These are phyloP conservation scores for Pegoplata infirma DNA, from an alignment of 2,888 invertebrate species.

Conservation along the genomic window DNA sequence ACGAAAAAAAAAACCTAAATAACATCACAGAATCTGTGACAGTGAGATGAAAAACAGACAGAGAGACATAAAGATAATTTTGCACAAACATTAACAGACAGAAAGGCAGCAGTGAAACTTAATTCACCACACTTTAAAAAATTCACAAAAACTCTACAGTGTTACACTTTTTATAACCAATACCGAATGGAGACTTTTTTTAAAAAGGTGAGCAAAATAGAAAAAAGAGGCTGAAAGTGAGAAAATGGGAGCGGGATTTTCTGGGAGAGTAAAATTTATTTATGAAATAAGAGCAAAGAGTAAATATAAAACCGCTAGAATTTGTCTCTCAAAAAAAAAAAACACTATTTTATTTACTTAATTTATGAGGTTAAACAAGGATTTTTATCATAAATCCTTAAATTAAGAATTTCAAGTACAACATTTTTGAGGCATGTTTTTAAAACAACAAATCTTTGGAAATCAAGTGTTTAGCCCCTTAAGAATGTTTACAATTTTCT, in stretches of 20 bases:
- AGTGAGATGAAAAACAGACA: not conserved
- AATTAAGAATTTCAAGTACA: not conserved
- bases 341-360: constrained; percentile 44
- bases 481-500: not conserved
- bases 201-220: not conserved
- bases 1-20: constrained; percentile 21
- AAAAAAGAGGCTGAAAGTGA: not conserved
- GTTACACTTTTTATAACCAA: not conserved
- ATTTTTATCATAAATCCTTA: not conserved
- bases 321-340: too few relatives aligned
- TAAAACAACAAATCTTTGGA: too few relatives aligned
- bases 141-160: constrained; percentile 21
- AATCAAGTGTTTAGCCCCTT: too few relatives aligned
- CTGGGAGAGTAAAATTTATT: not conserved
- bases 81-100: constrained; percentile 27
- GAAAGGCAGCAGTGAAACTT: constrained; percentile 3
- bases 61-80: not conserved
- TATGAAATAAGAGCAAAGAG: not conserved
- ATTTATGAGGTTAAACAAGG: constrained; percentile 50
- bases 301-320: too few relatives aligned
- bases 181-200: constrained; percentile 43
- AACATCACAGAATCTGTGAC: constrained; percentile 22
- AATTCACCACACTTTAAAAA: constrained; percentile 27
- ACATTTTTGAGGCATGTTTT: too few relatives aligned
- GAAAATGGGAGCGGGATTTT: not conserved